Evolutionary conservation across 2,888 invertebrate species (phyloP).

Genomic region (Coleophora deauratella): DNA sequence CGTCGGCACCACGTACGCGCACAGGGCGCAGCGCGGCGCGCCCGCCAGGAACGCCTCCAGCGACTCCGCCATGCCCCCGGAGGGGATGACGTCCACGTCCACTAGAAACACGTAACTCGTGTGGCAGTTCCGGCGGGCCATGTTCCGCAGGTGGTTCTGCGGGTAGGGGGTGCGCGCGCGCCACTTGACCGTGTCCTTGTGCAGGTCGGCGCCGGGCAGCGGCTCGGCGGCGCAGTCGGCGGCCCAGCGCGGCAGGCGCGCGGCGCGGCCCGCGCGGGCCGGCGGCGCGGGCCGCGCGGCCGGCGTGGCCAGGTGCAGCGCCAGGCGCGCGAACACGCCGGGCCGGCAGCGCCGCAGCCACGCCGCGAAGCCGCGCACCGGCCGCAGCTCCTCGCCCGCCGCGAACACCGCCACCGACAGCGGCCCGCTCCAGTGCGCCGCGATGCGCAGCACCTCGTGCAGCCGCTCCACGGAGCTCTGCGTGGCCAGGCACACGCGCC

Average conservation of each 20-base stretch:
- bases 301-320: slow-evolving; percentile 84
- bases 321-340: slow-evolving; percentile 81
- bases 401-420: slow-evolving; percentile 89
- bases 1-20: slow-evolving; percentile 93
- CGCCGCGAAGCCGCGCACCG: slow-evolving; percentile 81
- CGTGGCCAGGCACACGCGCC: slow-evolving; percentile 79
- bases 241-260: slow-evolving; percentile 71
- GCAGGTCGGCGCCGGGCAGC: slow-evolving; percentile 75
- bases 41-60: slow-evolving; percentile 80
- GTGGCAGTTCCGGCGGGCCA: slow-evolving; percentile 89
- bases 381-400: slow-evolving; percentile 83
- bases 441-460: slow-evolving; percentile 83
- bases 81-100: slow-evolving; percentile 92
- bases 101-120: slow-evolving; percentile 87
- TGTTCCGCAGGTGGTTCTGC: slow-evolving; percentile 90
- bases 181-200: slow-evolving; percentile 80
- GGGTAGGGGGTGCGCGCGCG: slow-evolving; percentile 85
- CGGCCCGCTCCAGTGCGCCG: slow-evolving; percentile 88
- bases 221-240: slow-evolving; percentile 81
- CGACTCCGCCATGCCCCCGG: slow-evolving; percentile 79
- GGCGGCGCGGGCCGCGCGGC: slow-evolving; percentile 56
- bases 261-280: slow-evolving; percentile 80
- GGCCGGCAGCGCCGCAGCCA: slow-evolving; percentile 85
- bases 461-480: slow-evolving; percentile 88
- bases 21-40: slow-evolving; percentile 75